These are phyloP conservation scores for Xiphophorus couchianus DNA, from an alignment of 2,113 vertebrate genomes.

Conservation along the genomic window DNA sequence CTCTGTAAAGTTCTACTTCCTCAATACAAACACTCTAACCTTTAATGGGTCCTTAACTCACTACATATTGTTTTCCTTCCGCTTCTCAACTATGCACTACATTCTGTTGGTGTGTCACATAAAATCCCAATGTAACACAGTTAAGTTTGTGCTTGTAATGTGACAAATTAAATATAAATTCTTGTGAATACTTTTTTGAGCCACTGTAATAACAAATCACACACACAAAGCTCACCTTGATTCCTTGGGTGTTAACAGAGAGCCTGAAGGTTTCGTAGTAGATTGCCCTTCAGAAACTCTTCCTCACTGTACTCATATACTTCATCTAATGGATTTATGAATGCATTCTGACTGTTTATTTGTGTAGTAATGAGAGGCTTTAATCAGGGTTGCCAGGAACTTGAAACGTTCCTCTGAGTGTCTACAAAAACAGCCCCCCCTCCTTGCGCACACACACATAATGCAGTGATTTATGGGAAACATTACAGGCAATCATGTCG, in stretches of 20 bases:
- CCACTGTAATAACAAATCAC: neutral
- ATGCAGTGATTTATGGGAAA: conserved; percentile 76
- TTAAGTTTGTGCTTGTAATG: too few relatives aligned
- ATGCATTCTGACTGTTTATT: conserved; percentile 69
- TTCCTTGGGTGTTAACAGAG: neutral
- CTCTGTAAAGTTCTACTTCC: too few relatives aligned
- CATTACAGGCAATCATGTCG: conserved; percentile 80
- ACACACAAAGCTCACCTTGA: neutral
- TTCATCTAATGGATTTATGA: conserved; percentile 63
- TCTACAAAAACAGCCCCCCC: conserved; percentile 25
- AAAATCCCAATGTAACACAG: too few relatives aligned
- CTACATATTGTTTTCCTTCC: neutral
- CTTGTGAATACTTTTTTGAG: too few relatives aligned
- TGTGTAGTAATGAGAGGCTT: conserved; percentile 75
- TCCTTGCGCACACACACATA: conserved; percentile 6
- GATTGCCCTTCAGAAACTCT: conserved; percentile 61
- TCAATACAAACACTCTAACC: too few relatives aligned
- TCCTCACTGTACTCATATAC: conserved; percentile 36
- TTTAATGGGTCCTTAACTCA: too few relatives aligned
- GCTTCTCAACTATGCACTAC: neutral
- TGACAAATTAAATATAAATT: too few relatives aligned
- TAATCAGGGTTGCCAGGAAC: conserved; percentile 70
- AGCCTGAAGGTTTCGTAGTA: conserved; percentile 38
- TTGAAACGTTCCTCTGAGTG: conserved; percentile 57
- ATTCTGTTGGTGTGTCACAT: neutral